Evolutionary conservation across 2,888 invertebrate species (phyloP).

Genomic region (Dryobotodes eremita): DNA sequence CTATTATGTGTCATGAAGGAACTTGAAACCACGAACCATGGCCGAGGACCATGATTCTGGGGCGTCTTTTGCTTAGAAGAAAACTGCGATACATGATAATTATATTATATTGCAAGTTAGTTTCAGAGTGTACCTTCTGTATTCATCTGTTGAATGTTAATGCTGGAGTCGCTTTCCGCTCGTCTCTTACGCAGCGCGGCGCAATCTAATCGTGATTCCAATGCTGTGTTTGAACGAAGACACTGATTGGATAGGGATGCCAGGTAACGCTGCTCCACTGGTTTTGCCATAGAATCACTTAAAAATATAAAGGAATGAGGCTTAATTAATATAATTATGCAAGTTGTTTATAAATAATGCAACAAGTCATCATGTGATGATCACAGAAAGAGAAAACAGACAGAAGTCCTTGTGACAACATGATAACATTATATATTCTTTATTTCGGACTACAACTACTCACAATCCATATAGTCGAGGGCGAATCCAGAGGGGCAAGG

Average conservation of each 20-base stretch:
- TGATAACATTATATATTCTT: background rate
- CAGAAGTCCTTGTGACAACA: too few relatives aligned
- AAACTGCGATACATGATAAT: background rate
- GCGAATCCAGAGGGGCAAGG: too few relatives aligned
- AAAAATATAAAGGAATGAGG: background rate
- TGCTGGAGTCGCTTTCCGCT: conserved; percentile 7
- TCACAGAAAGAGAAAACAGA: background rate
- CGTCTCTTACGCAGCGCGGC: conserved; percentile 44
- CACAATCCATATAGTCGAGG: too few relatives aligned
- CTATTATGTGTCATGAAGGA: too few relatives aligned
- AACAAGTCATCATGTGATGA: background rate
- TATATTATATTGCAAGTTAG: background rate
- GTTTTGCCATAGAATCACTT: background rate
- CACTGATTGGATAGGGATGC: conserved; percentile 46
- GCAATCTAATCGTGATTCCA: conserved; percentile 52
- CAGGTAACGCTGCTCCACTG: background rate
- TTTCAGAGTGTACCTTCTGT: conserved; percentile 19
- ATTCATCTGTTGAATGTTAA: background rate
- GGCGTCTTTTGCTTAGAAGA: background rate
- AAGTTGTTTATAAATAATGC: background rate
- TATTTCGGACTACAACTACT: too few relatives aligned
- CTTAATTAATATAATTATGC: background rate
- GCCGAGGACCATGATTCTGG: too few relatives aligned
- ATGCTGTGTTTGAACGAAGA: conserved; percentile 58
- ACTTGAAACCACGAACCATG: too few relatives aligned